Conservation (phyloP, 2,113 vertebrate genomes). For the Parotia lawesii region DNA sequence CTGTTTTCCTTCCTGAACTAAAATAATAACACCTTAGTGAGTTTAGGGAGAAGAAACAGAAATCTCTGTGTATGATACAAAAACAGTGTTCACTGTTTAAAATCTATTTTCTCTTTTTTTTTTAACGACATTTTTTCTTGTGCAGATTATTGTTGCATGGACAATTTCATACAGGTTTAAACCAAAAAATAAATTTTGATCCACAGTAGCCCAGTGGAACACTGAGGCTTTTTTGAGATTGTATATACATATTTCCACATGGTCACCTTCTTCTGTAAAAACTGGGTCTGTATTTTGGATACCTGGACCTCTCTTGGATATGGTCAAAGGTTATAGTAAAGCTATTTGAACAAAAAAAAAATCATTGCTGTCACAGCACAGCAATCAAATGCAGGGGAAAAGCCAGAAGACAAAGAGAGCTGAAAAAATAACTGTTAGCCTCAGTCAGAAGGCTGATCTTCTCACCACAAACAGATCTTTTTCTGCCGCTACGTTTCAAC, state of each 20-base stretch:
- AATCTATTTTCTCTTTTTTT: not conserved
- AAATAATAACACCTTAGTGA: not conserved
- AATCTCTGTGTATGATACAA: not conserved
- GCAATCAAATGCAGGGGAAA: not conserved
- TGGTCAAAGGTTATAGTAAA: not conserved
- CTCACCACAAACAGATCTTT: not conserved
- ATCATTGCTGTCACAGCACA: not conserved
- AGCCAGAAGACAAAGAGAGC: not conserved
- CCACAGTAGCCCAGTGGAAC: not conserved
- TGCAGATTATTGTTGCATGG: not conserved
- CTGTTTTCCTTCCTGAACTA: not conserved
- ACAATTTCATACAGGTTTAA: not conserved
- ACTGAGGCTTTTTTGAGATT: not conserved
- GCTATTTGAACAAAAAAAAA: not conserved
- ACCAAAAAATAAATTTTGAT: not conserved
- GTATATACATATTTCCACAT: not conserved
- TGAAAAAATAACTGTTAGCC: not conserved
- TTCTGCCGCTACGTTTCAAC: not conserved
- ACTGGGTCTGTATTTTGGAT: not conserved
- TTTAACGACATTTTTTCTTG: not conserved
- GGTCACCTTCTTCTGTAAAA: not conserved
- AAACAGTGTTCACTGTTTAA: not conserved
- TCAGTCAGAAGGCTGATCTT: not conserved
- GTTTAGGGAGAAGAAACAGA: not conserved
- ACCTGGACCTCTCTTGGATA: not conserved